Conservation (phyloP, 2,888 invertebrate genomes). For the Heterodera filipjevi region DNA sequence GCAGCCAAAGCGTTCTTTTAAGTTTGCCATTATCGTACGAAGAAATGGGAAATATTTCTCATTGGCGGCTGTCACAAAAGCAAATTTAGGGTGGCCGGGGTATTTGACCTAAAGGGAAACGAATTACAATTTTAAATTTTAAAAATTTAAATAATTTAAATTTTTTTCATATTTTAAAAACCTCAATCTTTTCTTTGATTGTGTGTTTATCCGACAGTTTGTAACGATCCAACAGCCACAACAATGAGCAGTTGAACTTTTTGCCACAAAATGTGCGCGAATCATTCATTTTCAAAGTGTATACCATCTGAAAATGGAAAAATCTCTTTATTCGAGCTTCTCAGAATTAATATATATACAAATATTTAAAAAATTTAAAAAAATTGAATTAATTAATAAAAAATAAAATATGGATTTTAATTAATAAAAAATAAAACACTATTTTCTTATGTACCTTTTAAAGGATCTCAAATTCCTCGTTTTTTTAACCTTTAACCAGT, state of each 20-base stretch:
- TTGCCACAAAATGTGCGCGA: background rate
- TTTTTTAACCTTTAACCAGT: no score
- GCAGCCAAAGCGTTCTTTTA: slow-evolving; percentile 33
- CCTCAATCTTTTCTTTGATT: background rate
- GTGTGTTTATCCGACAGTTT: background rate
- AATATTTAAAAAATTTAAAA: no score
- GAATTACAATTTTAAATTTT: background rate
- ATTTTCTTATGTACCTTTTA: no score
- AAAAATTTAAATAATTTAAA: background rate
- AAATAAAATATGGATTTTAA: no score
- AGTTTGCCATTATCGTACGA: slow-evolving; percentile 25
- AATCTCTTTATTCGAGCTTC: no score
- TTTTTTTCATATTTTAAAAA: background rate
- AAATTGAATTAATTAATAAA: no score
- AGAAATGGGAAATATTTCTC: background rate
- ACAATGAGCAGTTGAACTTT: background rate
- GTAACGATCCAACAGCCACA: background rate
- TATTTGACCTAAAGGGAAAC: background rate
- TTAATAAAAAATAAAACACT: no score
- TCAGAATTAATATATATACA: no score
- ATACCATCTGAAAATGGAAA: background rate
- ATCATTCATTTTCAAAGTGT: background rate
- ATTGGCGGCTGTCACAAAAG: background rate
- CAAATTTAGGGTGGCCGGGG: background rate
- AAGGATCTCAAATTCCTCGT: no score